These are phyloP conservation scores for Ctenodactylus gundi DNA, from an alignment of 2,113 vertebrate genomes.

Conservation along the genomic window DNA sequence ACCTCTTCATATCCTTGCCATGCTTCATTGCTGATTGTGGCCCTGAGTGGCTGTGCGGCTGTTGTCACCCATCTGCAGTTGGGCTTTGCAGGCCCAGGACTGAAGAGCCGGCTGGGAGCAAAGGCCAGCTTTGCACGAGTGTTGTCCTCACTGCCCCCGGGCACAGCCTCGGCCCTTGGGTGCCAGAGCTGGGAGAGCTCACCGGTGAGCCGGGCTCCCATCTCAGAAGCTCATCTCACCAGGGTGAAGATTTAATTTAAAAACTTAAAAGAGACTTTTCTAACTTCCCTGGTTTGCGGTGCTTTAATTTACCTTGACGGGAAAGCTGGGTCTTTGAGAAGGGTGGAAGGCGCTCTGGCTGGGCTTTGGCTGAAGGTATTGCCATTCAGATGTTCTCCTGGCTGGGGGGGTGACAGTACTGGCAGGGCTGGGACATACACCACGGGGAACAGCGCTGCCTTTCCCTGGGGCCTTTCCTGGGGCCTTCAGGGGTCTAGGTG, in stretches of 20 bases:
- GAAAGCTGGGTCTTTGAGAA: neutral
- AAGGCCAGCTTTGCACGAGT: neutral
- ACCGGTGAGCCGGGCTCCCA: slow-evolving; percentile 61
- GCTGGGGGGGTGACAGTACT: too few species aligned
- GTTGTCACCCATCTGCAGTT: neutral
- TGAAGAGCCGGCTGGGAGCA: neutral
- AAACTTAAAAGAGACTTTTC: slow-evolving; percentile 81
- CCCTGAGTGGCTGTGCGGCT: neutral
- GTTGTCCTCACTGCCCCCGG: neutral
- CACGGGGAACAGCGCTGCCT: rapidly evolving
- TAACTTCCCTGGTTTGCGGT: slow-evolving; percentile 72
- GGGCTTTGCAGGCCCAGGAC: neutral
- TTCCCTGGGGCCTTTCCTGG: neutral
- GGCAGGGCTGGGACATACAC: neutral
- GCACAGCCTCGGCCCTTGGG: neutral
- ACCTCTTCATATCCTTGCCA: neutral
- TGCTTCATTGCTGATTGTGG: neutral
- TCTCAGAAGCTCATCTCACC: slow-evolving; percentile 71
- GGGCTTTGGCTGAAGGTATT: rapidly evolving
- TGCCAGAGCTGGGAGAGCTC: neutral
- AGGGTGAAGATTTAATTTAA: slow-evolving; percentile 80
- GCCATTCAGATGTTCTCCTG: rapidly evolving
- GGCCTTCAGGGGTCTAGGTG: neutral
- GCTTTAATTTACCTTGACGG: slow-evolving; percentile 43
- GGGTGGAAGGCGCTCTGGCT: rapidly evolving